Conservation (phyloP, 1,140 invertebrate species). For the Bombus pascuorum region DNA sequence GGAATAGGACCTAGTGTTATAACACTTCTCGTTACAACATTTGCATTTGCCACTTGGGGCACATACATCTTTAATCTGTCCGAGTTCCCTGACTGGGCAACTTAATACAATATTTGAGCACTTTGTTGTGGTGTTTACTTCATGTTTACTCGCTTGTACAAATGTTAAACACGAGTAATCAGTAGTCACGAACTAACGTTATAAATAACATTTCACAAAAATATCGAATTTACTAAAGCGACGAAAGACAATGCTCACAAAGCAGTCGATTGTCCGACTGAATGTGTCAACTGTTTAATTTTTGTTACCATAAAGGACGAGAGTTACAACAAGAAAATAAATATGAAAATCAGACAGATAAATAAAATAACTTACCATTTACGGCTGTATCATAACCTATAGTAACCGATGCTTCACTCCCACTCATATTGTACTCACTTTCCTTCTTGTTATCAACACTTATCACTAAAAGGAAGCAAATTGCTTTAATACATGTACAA, state of each 20-base stretch:
- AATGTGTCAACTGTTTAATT: neutral
- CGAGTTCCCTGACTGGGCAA: constrained; percentile 83
- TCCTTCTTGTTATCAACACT: neutral
- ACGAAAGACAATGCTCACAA: neutral
- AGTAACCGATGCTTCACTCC: neutral
- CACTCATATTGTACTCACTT: constrained; percentile 14
- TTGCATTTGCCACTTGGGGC: constrained; percentile 88
- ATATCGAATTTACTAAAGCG: neutral
- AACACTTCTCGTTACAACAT: constrained; percentile 86
- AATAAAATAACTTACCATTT: constrained; percentile 54
- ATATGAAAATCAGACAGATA: neutral
- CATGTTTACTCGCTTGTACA: neutral
- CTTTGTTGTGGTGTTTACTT: neutral
- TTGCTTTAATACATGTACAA: neutral
- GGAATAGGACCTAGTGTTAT: constrained; percentile 91
- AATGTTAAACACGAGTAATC: neutral
- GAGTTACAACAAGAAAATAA: neutral
- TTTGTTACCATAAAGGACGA: neutral
- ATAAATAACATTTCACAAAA: neutral
- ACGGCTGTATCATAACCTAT: constrained; percentile 19
- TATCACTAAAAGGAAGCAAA: neutral
- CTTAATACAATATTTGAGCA: neutral
- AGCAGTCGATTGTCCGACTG: neutral
- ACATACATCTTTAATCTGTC: constrained; percentile 83
- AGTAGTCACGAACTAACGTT: neutral